Conservation (phyloP, 2,888 invertebrate species). For the Eutolmus rufibarbis region DNA sequence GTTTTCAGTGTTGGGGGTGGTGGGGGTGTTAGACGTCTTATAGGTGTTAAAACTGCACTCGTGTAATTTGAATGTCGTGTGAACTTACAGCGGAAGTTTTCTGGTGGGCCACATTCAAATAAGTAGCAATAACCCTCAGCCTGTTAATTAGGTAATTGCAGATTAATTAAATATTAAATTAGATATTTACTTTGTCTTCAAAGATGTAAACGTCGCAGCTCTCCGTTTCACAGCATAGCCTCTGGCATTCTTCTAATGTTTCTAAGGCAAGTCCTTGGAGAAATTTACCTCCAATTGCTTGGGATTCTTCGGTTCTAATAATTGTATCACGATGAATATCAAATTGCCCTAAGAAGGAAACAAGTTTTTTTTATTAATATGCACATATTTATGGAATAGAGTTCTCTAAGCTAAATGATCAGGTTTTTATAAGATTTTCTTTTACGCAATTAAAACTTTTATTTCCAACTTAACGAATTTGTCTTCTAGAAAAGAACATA, state of each 20-base stretch:
- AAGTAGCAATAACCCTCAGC: conserved; percentile 84
- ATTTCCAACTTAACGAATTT: no score
- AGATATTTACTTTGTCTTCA: conserved; percentile 79
- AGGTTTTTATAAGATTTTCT: no score
- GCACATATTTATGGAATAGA: not conserved
- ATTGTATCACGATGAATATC: conserved; percentile 89
- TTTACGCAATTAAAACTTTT: no score
- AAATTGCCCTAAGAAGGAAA: conserved; percentile 65
- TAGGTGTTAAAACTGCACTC: conserved; percentile 80
- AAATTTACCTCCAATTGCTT: conserved; percentile 87
- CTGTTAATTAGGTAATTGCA: not conserved
- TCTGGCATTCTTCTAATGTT: conserved; percentile 81
- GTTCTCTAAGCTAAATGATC: not conserved
- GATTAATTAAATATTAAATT: not conserved
- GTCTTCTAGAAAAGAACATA: no score
- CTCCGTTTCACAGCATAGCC: conserved; percentile 86
- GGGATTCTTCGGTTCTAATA: conserved; percentile 88
- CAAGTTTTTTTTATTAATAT: not conserved
- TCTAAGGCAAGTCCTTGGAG: conserved; percentile 84
- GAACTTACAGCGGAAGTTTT: conserved; percentile 92
- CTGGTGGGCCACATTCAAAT: conserved; percentile 88
- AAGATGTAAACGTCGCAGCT: conserved; percentile 91
- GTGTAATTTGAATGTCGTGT: conserved; percentile 88
- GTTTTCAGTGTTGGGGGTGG: conserved; percentile 52
- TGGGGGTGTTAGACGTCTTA: conserved; percentile 55